Evolutionary conservation across 2,113 vertebrate species (phyloP), one percentile per base, ranked within the genome.

Genomic region (Scomber colias): DNA sequence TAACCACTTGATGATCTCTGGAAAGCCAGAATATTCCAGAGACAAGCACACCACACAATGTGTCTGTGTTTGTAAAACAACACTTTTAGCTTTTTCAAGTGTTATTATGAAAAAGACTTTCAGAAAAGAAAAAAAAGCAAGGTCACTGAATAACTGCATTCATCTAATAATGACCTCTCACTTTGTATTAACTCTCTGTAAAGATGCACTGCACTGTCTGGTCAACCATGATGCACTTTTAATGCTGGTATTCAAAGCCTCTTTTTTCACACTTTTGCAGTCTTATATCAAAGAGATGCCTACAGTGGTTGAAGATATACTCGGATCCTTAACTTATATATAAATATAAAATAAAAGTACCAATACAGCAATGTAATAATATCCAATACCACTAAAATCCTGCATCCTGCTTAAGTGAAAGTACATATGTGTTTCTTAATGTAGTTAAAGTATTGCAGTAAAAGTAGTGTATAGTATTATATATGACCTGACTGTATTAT

Each of bases 1-100:
- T 83, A 81, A 75, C 30, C 71, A 81, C 77, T 60, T 75, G 65
- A 78, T 75, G 75, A 72, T 71, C 78, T 73, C 54, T 71, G 62
- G 30, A 79, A 80, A 72, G 48, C 14, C 48, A 21, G 44, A 55
- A 57, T 44, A 63, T 46, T 70, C 13, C 40, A 24, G 35, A 49
- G 8, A 70, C 3, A 76, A 66, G 59, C 57, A 54, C 16, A 55
- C 12, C 31, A 51, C 51, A 63, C 50, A 67, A 61, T 45, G 45
- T 65, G 35, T 49, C 50, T 40, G n/a, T 24, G 11, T 59, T 13
- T 79, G 15, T 63, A 31, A 76, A 79, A 60, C 48, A 5, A 46
- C 1, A 21, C 31, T 48, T 61, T 53, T 19, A 44, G 35, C 49
- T n/a, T 64, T 77, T 55, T 3, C 46, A 21, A 24, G 9, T 74